Conservation (phyloP, 1,140 invertebrate species). For the Eufriesea mexicana region DNA sequence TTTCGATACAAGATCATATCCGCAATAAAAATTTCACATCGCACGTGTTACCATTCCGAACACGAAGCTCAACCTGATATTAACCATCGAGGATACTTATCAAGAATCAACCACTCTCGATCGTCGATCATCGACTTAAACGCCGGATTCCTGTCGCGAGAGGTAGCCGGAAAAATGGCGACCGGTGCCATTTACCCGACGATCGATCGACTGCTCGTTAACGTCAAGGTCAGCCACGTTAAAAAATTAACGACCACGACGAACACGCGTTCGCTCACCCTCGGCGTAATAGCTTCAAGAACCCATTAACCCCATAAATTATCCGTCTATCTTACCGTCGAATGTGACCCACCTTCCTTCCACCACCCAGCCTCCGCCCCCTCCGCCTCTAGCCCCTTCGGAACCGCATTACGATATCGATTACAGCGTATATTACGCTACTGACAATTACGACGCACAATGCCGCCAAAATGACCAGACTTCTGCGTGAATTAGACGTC, state of each 20-base stretch:
- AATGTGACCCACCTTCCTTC: not conserved
- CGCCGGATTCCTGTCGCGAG: not conserved
- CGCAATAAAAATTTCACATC: too few relatives aligned
- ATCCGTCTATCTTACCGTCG: constrained; percentile 9
- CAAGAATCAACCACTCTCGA: too few relatives aligned
- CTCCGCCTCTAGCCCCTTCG: not conserved
- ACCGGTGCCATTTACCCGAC: not conserved
- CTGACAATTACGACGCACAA: constrained; percentile 42
- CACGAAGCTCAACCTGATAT: too few relatives aligned
- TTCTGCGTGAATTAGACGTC: constrained; percentile 28
- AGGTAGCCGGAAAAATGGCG: not conserved
- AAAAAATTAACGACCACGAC: not conserved
- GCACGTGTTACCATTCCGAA: too few relatives aligned
- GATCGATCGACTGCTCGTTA: not conserved
- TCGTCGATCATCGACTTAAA: not conserved
- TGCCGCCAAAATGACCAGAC: constrained; percentile 21
- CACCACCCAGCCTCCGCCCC: not conserved
- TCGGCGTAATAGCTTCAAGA: not conserved
- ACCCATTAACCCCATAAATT: constrained; percentile 29
- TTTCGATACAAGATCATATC: too few relatives aligned
- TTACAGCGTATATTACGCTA: constrained; percentile 35
- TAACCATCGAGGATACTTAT: too few relatives aligned
- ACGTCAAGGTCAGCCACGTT: constrained; percentile 8
- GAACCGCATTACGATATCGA: constrained; percentile 39
- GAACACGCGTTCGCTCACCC: not conserved